phyloP scores from a whole-genome alignment of 2,113 vertebrate genomes.

The Girardinichthys multiradiatus region DNA sequence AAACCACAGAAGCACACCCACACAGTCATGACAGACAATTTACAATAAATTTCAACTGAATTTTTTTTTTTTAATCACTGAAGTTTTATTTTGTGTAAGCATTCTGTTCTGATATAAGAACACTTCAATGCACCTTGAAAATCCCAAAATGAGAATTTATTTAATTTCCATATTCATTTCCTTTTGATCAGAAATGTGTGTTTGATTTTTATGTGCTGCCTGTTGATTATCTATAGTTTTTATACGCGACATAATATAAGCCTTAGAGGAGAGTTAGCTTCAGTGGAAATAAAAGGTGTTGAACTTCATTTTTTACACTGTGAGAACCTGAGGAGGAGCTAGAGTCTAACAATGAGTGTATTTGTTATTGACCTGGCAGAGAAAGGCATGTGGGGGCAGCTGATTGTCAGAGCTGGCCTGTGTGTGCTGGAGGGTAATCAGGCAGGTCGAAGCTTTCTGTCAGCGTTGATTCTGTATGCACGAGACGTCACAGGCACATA shows the following conservation, averaged over 20 bases:
- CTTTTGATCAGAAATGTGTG: neutral
- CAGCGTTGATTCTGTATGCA: neutral
- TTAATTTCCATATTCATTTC: neutral
- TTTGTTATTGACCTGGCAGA: constrained; percentile 51
- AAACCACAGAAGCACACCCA: too few relatives aligned
- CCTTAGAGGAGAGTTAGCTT: neutral
- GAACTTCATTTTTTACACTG: neutral
- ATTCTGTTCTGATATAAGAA: neutral
- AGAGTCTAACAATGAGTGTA: constrained; percentile 33
- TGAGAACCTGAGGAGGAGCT: neutral
- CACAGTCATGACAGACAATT: too few relatives aligned
- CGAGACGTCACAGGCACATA: constrained; percentile 10
- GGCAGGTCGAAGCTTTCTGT: constrained; percentile 36
- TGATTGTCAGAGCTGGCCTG: constrained; percentile 33
- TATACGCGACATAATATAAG: neutral
- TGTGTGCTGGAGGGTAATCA: constrained; percentile 11
- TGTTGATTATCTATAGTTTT: neutral
- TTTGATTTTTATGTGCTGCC: neutral
- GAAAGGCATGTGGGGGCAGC: constrained; percentile 37
- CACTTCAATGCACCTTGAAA: neutral
- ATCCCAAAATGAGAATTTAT: neutral
- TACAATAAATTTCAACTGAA: too few relatives aligned
- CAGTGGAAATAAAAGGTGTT: neutral
- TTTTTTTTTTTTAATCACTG: too few relatives aligned
- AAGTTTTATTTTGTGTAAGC: too few relatives aligned